phyloP scores from a whole-genome alignment of 2,113 vertebrate genomes.

The Xenus cinereus region DNA sequence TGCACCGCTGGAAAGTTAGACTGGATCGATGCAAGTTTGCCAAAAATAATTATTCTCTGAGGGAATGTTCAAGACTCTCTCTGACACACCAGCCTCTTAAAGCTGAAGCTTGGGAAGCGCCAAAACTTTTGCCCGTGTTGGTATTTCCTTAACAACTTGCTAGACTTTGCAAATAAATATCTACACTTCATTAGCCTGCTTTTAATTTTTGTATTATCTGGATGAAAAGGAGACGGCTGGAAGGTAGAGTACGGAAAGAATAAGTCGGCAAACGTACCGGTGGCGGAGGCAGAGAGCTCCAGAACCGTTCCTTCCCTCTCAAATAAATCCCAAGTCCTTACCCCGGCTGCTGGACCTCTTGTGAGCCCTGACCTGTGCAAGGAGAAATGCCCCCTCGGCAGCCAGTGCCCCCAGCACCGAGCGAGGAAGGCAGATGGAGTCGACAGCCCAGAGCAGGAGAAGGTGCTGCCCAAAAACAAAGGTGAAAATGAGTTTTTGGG shows the following conservation, averaged over 20 bases:
- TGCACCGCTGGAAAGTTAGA: slow-evolving; percentile 59
- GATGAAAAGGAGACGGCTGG: neutral
- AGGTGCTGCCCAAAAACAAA: fast-evolving
- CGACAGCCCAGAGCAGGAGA: neutral
- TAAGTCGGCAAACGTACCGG: neutral
- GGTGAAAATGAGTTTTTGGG: neutral
- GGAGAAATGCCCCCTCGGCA: neutral
- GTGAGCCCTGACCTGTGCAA: too few species aligned
- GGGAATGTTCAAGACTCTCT: slow-evolving; percentile 74
- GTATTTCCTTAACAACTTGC: neutral
- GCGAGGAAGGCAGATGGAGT: fast-evolving
- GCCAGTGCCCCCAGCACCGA: fast-evolving
- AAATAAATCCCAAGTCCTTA: neutral
- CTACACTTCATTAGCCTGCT: neutral
- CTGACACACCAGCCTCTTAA: slow-evolving; percentile 70
- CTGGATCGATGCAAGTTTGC: slow-evolving; percentile 84
- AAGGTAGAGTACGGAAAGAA: neutral
- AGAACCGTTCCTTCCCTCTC: neutral
- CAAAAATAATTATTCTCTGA: slow-evolving; percentile 86
- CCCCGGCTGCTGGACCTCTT: too few species aligned
- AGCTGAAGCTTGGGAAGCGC: slow-evolving; percentile 54
- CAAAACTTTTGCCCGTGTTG: neutral
- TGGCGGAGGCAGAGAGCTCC: neutral
- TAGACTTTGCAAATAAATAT: neutral
- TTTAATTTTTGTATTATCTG: neutral